Evolutionary conservation across 2,113 vertebrate species (phyloP).

Genomic region (Chroicocephalus ridibundus): DNA sequence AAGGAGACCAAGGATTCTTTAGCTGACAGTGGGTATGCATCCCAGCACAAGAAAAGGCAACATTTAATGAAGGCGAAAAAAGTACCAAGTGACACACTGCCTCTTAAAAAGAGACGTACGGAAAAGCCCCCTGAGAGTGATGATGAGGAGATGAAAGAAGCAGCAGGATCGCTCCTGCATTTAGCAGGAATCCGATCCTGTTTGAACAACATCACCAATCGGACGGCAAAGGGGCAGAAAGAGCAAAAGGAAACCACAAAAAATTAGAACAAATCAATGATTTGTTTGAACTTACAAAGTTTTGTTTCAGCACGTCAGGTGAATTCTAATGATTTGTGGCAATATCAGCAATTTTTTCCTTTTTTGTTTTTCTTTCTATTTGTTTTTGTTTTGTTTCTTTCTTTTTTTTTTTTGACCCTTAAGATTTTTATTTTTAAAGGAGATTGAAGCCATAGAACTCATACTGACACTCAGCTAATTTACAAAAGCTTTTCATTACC

Average conservation of each 20-base stretch:
- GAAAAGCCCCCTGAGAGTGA: conserved; percentile 95
- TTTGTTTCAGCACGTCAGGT: conserved; percentile 99
- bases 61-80: conserved; percentile 89
- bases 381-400: conserved; percentile 73
- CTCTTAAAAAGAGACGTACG: conserved; percentile 96
- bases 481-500: conserved; percentile 82
- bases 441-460: conserved; percentile 99
- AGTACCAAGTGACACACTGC: conserved; percentile 91
- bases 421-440: conserved; percentile 89
- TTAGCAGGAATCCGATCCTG: conserved; percentile 96
- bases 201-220: conserved; percentile 99
- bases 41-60: conserved; percentile 91
- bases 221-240: conserved; percentile 98
- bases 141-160: conserved; percentile 99
- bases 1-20: conserved; percentile 89
- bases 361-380: conserved; percentile 68
- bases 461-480: conserved; percentile 86
- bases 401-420: conserved; percentile 69
- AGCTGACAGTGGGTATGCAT: conserved; percentile 81
- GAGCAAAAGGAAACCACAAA: conserved; percentile 94
- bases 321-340: conserved; percentile 99
- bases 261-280: conserved; percentile 93
- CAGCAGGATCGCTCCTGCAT: conserved; percentile 95
- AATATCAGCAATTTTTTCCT: conserved; percentile 96
- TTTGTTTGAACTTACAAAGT: conserved; percentile 90